These are phyloP conservation scores for Hoplodrina blanda DNA, from an alignment of 2,888 invertebrate genomes.

Conservation along the genomic window DNA sequence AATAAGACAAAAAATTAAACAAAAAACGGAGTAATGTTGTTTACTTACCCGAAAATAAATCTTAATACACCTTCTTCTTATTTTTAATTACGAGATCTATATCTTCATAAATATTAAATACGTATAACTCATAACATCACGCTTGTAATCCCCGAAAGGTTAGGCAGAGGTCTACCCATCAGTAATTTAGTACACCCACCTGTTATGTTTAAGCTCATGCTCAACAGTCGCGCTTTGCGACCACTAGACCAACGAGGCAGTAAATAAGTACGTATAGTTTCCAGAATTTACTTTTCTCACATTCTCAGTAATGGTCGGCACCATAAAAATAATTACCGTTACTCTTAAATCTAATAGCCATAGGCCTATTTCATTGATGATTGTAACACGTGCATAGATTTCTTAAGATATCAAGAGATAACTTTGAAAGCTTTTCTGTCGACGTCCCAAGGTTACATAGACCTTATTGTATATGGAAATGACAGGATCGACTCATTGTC, in stretches of 20 bases:
- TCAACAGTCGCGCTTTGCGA: too few species aligned
- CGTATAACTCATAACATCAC: too few species aligned
- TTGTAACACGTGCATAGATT: neutral
- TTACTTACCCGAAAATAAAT: too few species aligned
- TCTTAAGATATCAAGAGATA: conserved; percentile 27
- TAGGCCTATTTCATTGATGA: neutral
- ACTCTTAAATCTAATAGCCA: neutral
- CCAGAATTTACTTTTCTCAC: neutral
- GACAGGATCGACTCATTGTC: conserved; percentile 20
- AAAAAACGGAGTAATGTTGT: too few species aligned
- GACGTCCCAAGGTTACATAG: conserved; percentile 7
- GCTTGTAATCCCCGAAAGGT: too few species aligned
- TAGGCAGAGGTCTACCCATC: too few species aligned
- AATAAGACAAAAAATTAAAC: too few species aligned
- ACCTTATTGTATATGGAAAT: conserved; percentile 17
- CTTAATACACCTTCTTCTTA: too few species aligned
- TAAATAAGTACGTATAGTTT: too few species aligned
- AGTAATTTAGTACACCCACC: too few species aligned
- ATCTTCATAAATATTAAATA: neutral
- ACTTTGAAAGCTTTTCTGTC: conserved; percentile 9
- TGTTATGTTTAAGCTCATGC: too few species aligned
- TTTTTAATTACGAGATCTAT: neutral
- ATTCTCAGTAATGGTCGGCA: neutral
- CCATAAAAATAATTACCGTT: conserved; percentile 12
- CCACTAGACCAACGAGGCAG: too few species aligned